Base-by-base conservation (phyloP, 2,888 invertebrate species). In the Euclidia mi region DNA sequence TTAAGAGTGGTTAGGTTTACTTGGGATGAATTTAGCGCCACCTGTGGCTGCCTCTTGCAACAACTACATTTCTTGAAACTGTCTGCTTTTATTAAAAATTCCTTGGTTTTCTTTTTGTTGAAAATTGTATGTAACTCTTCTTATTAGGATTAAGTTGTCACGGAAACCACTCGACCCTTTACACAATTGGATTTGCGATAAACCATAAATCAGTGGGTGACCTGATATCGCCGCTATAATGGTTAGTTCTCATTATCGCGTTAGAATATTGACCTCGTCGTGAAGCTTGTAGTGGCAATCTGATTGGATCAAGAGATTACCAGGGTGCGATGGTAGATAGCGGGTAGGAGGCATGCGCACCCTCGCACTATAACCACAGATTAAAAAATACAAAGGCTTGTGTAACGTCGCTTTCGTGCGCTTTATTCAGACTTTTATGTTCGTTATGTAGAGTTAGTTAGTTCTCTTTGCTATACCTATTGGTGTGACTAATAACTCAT, bases 301-400 rank as follows among this genome's bases (percentile, higher is more conserved):
- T 76, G 85, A 88, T 87, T 82, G 78, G 79, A 84, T 81, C 77
- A 74, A 73, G 68, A 73, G 85, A 87, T 87, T 85, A 88, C 74
- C 74, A 66, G 70, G 66, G 56, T 52, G 71, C 73, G 78, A 82
- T 81, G 63, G 74, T 64, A 76, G 80, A 81, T 82, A 81, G 58
- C 57, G 46, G 53, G 64, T 14, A 45, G 56, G 62, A 52, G 40
- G 50, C 53, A 60, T 60, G 61, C 32, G 41, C 38, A 25, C 25
- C 35, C 20, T 35, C 45, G 10, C 35, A 12, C 14, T n/a, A 18
- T 14, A 12, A 10, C 43, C 32, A 3, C 20, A 7, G 4, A 6
- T 25, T 25, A 25, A n/a, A n/a, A n/a, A n/a, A n/a, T n/a, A n/a
- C n/a, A n/a, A n/a, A n/a, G n/a, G n/a, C n/a, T n/a, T n/a, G n/a